Percentiles rank a stretch among this genome's conserved stretches.
phyloP scores from a whole-genome alignment of 2,797 vertebrate species.

The Chelon auratus region DNA sequence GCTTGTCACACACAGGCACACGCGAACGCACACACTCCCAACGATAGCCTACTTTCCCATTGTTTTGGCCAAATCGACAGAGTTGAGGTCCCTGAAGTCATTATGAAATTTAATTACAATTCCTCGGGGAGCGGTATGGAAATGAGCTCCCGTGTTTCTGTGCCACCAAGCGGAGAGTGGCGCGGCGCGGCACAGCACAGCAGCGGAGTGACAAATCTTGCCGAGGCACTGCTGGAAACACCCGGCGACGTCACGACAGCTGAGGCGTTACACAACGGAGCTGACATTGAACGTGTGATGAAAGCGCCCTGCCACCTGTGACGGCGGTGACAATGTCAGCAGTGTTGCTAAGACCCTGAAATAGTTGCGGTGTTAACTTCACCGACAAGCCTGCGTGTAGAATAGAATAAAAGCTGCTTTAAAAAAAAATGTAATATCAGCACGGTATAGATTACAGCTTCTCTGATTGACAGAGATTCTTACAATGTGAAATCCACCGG shows the following conservation, averaged over 20 bases:
- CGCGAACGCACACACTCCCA: constrained; percentile 14
- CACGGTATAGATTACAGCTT: constrained; percentile 22
- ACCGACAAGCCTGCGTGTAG: not conserved
- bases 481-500: constrained; percentile 30
- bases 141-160: constrained; percentile 70
- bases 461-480: constrained; percentile 44
- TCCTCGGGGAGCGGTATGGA: constrained; percentile 70
- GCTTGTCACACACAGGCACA: not conserved
- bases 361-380: not conserved
- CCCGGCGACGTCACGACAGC: constrained; percentile 56
- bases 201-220: constrained; percentile 15
- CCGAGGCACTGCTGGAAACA: constrained; percentile 11
- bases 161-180: constrained; percentile 45
- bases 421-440: not conserved
- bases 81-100: constrained; percentile 81
- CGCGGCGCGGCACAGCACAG: not conserved
- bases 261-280: constrained; percentile 37
- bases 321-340: constrained; percentile 22
- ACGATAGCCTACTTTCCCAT: constrained; percentile 71
- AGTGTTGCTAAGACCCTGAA: constrained; percentile 5
- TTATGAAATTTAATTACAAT: constrained; percentile 86
- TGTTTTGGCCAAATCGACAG: constrained; percentile 61
- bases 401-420: not conserved
- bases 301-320: constrained; percentile 49
- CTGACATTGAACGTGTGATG: constrained; percentile 51